Base-by-base conservation (phyloP, 2,797 vertebrate genomes). In the Coreius guichenoti region DNA sequence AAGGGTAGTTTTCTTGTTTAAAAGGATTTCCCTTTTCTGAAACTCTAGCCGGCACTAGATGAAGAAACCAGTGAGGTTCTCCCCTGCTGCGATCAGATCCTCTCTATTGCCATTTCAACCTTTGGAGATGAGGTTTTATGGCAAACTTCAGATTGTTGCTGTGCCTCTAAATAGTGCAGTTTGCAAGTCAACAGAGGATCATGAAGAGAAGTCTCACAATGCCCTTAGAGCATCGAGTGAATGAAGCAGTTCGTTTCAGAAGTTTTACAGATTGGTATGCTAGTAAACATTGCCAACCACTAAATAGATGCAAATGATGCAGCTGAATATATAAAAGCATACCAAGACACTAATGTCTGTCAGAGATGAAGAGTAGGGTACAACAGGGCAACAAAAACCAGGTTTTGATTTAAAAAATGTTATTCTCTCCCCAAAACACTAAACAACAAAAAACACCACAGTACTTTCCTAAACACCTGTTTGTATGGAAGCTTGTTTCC, bases 71-170 rank as follows among this genome's bases (percentile, higher is more conserved):
- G 47, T 81, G 82, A 85, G 84, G 77, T 74, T 88, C 67, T 4
- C 51, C 73, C 70, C 2, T 78, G 84, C 77, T 74, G 13, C 3
- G 67, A 69, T 43, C 87, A 88, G n/a, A 58, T 23, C 75, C 76
- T 65, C 63, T 88, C 82, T 86, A 78, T 89, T 82, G 82, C 67
- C 47, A 81, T 75, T 73, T 49, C 33, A n/a, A 14, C 79, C 17
- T 78, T 85, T 78, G 83, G 45, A 90, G 81, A 86, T 45, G 49
- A 81, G 89, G 90, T 80, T 86, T 69, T 39, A 1, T 86, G 54
- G 76, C 23, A 51, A 82, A 61, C 14, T 47, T 76, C 45, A 54
- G 3, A 13, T 29, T 82, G 49, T 80, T 87, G 81, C 83, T 85
- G 83, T 90, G 86, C 45, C 74, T 63, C 86, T 67, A 29, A 8